Percentiles rank a stretch among this genome's conserved stretches.
Conservation (phyloP, 2,797 vertebrate genomes). For the Anguilla obscura region DNA sequence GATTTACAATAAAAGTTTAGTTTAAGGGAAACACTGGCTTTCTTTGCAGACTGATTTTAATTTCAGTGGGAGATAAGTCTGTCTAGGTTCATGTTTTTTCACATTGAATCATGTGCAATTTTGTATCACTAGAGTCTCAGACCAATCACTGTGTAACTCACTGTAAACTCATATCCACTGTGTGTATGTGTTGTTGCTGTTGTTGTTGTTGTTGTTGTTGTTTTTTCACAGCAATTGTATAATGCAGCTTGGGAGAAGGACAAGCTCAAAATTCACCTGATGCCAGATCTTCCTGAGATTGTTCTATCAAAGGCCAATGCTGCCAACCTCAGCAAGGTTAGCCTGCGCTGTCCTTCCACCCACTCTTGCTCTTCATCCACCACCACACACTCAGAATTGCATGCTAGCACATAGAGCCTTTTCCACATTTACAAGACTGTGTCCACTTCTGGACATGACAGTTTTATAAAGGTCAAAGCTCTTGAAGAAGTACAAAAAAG, state of each 20-base stretch:
- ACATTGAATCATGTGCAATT: neutral
- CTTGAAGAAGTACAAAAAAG: neutral
- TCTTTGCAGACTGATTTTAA: neutral
- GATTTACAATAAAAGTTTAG: neutral
- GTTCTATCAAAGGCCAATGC: conserved; percentile 85
- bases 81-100: neutral
- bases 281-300: conserved; percentile 84
- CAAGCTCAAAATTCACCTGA: conserved; percentile 82
- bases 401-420: neutral
- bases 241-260: conserved; percentile 88
- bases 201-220: neutral
- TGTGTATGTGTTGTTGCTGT: neutral
- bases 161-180: neutral
- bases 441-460: neutral
- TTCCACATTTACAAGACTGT: neutral
- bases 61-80: neutral
- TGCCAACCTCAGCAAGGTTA: conserved; percentile 84
- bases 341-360: neutral
- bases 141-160: neutral
- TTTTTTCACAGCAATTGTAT: conserved; percentile 75
- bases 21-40: neutral
- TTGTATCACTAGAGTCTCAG: neutral
- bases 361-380: neutral
- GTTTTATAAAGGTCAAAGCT: neutral
- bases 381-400: neutral